Evolutionary conservation across 2,888 invertebrate species (phyloP), one percentile per base, ranked within the genome.

Genomic region (Idaea biselata): DNA sequence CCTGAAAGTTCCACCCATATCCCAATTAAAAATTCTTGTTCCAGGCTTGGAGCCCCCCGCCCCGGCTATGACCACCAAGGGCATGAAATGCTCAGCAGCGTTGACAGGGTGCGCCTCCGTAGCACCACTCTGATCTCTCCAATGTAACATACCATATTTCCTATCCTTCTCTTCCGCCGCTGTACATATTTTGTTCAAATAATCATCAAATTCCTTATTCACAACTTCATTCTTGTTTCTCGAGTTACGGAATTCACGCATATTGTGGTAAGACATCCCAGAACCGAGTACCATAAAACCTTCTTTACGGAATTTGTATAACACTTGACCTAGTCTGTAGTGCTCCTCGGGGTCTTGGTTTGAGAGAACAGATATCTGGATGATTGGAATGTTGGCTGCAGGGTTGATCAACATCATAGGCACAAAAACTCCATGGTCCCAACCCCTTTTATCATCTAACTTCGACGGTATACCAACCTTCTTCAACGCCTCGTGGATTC

Each of bases 341-440:
- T 92, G 92, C 18, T 86, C 68, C 32, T 82, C 85, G 0, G 91
- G 74, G 62, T 89, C 84, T 68, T 92, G 91, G 62, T 77, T 89
- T 0, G 73, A 73, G 0, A 92, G 63, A 0, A 91, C 91, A 6
- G 92, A 92, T 0, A 92, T 63, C 67, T 92, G 92, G 14, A 91
- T 73, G 62, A 92, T 92, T 1, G 92, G 91, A 58, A 92, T 81
- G 69, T 89, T 80, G 0, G 92, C 92, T 6, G 80, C 68, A 6
- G 91, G 91, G 58, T 89, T 88, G 1, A 92, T 91, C 0, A 92
- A 72, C 82, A 91, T 86, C 92, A 92, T 92, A 0, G 92, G 92
- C 18, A 92, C 91, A 66, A 92, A 92, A 16, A 92, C 92, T 72
- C 92, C 92, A 73, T 92, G 91, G 72, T 92, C 91, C 92, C 92